Conservation (phyloP, 1,140 invertebrate species). For the Calephelis virginiensis region DNA sequence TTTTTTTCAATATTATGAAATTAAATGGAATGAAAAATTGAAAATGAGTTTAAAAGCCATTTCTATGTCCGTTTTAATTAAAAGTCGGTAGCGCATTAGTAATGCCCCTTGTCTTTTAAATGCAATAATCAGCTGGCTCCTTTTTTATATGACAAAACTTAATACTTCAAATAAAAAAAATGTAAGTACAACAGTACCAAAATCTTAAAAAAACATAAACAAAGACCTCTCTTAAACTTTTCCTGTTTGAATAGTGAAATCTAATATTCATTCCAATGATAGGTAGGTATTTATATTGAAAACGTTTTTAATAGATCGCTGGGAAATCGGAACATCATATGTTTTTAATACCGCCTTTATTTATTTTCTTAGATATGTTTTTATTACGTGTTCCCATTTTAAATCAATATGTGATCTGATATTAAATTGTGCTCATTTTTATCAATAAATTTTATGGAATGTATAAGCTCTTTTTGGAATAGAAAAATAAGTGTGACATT, state of each 20-base stretch:
- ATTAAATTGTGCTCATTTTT: constrained; percentile 17
- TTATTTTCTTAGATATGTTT: constrained; percentile 17
- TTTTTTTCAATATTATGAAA: no score
- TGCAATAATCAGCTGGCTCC: no score
- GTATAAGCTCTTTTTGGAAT: not conserved
- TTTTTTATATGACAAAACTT: no score
- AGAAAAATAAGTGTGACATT: not conserved
- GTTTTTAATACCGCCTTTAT: constrained; percentile 26
- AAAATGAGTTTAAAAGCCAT: no score
- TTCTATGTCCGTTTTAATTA: no score
- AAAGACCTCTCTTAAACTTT: constrained; percentile 30
- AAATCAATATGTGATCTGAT: not conserved
- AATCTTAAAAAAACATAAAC: not conserved
- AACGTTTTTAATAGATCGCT: constrained; percentile 36
- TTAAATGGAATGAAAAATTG: no score
- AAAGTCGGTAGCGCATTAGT: no score
- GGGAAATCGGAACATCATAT: constrained; percentile 35
- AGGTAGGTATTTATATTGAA: constrained; percentile 54
- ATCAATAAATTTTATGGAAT: constrained; percentile 12
- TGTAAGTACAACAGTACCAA: not conserved
- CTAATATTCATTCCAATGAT: constrained; percentile 65
- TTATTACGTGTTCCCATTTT: constrained; percentile 8
- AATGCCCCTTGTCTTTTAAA: no score
- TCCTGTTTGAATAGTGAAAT: constrained; percentile 52
- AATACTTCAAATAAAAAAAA: no score